These are phyloP conservation scores for Drosophila phalerata DNA, from an alignment of 2,888 invertebrate genomes.

Conservation along the genomic window DNA sequence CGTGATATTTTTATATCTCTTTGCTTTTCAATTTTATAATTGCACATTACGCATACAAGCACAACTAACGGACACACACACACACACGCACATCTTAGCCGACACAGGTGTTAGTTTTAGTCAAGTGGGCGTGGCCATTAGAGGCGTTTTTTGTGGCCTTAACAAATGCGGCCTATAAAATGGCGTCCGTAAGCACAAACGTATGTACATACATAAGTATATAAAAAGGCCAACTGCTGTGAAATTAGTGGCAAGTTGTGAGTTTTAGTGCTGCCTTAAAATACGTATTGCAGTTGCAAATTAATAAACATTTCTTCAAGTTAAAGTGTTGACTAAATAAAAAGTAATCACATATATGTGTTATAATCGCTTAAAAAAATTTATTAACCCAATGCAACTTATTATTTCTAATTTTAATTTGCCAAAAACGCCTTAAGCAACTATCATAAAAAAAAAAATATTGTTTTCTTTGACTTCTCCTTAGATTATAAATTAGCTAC, in stretches of 20 bases:
- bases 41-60: constrained; percentile 65
- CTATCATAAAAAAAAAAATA: too few species aligned
- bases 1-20: constrained; percentile 53
- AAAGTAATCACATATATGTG: too few species aligned
- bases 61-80: constrained; percentile 3
- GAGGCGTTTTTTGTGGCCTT: constrained; percentile 56
- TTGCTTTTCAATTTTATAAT: constrained; percentile 61
- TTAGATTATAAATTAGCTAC: too few species aligned
- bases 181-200: constrained; percentile 58
- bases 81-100: constrained; percentile 10
- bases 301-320: not conserved
- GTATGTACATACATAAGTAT: too few species aligned
- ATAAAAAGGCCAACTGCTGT: constrained; percentile 35
- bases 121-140: constrained; percentile 71
- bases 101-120: constrained; percentile 49
- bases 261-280: constrained; percentile 11
- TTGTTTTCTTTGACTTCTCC: too few species aligned
- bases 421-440: too few species aligned
- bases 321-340: not conserved
- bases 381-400: too few species aligned
- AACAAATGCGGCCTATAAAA: constrained; percentile 51
- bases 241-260: constrained; percentile 18
- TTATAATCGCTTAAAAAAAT: too few species aligned
- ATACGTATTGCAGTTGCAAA: constrained; percentile 11
- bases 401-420: too few species aligned